Percentiles rank a stretch among this genome's conserved stretches.
phyloP scores from a whole-genome alignment of 2,113 vertebrate species.

The Pelvicachromis taeniatus region DNA sequence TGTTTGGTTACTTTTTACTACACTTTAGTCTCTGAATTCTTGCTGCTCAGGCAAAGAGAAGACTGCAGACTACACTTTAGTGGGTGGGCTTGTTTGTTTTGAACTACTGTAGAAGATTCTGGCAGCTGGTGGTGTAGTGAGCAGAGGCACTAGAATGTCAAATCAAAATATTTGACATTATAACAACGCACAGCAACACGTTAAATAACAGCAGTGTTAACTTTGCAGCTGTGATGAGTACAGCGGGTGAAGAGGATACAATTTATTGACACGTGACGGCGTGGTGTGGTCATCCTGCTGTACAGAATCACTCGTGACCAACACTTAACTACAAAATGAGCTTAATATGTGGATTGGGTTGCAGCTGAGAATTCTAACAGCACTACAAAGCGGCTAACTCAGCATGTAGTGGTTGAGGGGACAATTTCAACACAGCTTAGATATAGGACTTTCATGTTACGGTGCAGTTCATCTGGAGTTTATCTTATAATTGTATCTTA shows the following conservation, averaged over 20 bases:
- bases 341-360: background rate
- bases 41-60: background rate
- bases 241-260: accelerated
- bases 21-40: background rate
- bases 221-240: background rate
- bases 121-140: background rate
- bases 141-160: background rate
- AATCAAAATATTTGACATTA: accelerated
- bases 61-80: background rate
- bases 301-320: background rate
- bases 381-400: accelerated
- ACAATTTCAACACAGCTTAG: accelerated
- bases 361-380: background rate
- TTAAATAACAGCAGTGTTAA: background rate
- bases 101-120: accelerated
- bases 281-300: background rate
- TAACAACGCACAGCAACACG: background rate
- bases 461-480: background rate
- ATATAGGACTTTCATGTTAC: background rate
- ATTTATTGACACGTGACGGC: background rate
- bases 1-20: background rate
- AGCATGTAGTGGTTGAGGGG: accelerated
- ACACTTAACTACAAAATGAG: background rate
- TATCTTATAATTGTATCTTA: background rate
- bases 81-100: background rate